Conservation (phyloP, 2,113 vertebrate species). For the Perca fluviatilis region DNA sequence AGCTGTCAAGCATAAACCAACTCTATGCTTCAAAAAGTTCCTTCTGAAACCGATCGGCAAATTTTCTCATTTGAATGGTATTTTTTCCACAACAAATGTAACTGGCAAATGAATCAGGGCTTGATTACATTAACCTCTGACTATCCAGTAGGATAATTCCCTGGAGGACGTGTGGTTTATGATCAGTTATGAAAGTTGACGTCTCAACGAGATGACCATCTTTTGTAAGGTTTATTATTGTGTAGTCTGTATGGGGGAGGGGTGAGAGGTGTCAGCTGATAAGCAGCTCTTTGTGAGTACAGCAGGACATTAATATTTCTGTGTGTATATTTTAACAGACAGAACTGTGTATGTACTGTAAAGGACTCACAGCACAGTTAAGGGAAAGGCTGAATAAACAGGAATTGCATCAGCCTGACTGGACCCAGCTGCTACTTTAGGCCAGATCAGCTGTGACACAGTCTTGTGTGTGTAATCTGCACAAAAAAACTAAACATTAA, state of each 20-base stretch:
- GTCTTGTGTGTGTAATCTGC: constrained; percentile 18
- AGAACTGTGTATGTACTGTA: constrained; percentile 40
- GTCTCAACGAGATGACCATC: constrained; percentile 8
- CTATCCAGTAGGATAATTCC: not conserved
- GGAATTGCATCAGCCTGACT: constrained; percentile 68
- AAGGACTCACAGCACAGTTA: constrained; percentile 41
- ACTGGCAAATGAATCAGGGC: constrained; percentile 7
- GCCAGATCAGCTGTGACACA: constrained; percentile 45
- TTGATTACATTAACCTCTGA: not conserved
- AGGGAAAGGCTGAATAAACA: constrained; percentile 77
- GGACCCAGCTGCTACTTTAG: constrained; percentile 64
- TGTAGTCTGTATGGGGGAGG: constrained; percentile 3
- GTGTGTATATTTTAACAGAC: constrained; percentile 45
- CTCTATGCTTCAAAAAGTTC: not conserved
- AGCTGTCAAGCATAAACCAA: not conserved
- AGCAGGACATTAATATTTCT: constrained; percentile 36
- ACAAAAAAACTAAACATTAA: constrained; percentile 44
- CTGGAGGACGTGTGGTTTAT: constrained; percentile 10
- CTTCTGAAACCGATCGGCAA: not conserved
- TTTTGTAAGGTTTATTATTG: constrained; percentile 32
- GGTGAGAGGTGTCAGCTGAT: constrained; percentile 33
- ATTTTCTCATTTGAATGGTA: not conserved
- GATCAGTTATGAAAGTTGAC: not conserved
- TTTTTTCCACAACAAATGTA: not conserved
- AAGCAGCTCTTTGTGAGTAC: constrained; percentile 14